Percentiles rank a stretch among this genome's conserved stretches.
Conservation (phyloP, 2,888 invertebrate species). For the Norana najaformis region DNA sequence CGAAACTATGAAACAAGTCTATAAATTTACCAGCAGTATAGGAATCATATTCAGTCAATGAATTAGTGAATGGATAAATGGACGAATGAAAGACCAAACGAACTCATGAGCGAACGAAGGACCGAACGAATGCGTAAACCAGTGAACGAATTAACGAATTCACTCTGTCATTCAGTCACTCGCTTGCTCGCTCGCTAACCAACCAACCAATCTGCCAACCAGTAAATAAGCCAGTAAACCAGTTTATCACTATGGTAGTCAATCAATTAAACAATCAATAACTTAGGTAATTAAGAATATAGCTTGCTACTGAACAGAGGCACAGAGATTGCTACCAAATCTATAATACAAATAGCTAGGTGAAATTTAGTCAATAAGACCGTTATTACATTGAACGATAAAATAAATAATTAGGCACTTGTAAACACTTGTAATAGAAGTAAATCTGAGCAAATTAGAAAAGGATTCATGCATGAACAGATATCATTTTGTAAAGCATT, state of each 20-base stretch:
- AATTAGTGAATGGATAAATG: too few relatives aligned
- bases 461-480: not conserved
- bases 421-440: not conserved
- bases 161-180: too few relatives aligned
- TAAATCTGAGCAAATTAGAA: too few relatives aligned
- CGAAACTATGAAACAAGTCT: not conserved
- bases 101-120: not conserved
- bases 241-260: not conserved
- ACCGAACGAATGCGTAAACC: not conserved
- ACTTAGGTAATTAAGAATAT: too few relatives aligned
- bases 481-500: not conserved
- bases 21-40: not conserved
- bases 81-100: not conserved
- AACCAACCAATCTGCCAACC: not conserved
- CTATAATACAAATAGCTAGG: too few relatives aligned
- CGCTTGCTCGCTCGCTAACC: too few relatives aligned
- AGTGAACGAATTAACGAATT: too few relatives aligned
- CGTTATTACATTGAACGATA: not conserved
- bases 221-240: not conserved
- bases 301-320: too few relatives aligned
- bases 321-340: too few relatives aligned
- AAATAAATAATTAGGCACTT: not conserved
- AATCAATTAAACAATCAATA: too few relatives aligned
- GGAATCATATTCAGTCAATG: too few relatives aligned
- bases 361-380: not conserved